Evolutionary conservation across 2,888 invertebrate species (phyloP), one percentile per base, ranked within the genome.

Genomic region (Oegoconia quadripuncta): DNA sequence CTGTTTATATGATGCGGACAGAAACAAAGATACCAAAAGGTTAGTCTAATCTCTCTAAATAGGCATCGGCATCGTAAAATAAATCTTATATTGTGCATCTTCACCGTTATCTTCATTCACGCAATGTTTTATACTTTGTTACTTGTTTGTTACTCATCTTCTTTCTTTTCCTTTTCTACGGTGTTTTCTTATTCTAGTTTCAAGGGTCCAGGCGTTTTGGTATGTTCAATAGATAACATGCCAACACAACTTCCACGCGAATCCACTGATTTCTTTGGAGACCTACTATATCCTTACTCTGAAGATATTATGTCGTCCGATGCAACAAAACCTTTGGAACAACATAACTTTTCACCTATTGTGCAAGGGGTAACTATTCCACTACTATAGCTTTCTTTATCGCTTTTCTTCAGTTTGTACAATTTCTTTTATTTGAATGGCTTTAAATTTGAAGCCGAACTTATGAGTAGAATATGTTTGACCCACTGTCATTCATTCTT

Each of bases 211-310:
- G 99, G 99, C 13, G 98, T 99, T 1, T 82, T 99, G 35, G 98
- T 99, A n/a, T 99, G 99, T 71, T 98, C 98, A 11, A 99, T 99
- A 54, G 99, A 99, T 80, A 99, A 99, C 80, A 99, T 99, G 99
- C 99, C 99, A 1, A 99, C 99, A 0, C 99, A 99, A 74, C 88
- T 99, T 46, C 99, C 99, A 0, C 90, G 96, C 29, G 99, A 99
- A 73, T 93, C 99, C 2, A 99, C 99, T 0, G 98, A 99, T 66
- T 96, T 97, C 78, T 99, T 99, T 74, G 99, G 99, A 0, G 96
- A 97, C 55, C 88, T 98, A 1, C 87, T 99, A 17, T 90, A 92
- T 46, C 99, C 99, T 0, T 97, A 95, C 67, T 91, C 96, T 0
- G 88, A 92, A 38, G 97, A 99, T 54, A 97, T 99, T 60, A 89